Evolutionary conservation across 2,888 invertebrate species (phyloP).

Genomic region (Periphyllus acericola): DNA sequence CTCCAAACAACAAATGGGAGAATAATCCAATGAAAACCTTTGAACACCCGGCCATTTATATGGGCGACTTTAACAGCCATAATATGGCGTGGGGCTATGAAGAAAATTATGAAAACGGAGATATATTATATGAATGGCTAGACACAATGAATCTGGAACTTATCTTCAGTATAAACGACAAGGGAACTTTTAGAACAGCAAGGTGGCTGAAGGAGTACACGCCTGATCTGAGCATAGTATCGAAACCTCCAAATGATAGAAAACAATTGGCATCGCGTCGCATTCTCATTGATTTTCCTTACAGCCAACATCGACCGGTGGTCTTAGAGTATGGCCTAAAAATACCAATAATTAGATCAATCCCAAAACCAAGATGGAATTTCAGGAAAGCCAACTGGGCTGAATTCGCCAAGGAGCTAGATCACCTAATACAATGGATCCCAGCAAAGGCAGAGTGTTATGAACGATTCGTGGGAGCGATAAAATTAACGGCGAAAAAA

Average conservation of each 20-base stretch:
- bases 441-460: conserved; percentile 42
- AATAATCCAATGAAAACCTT: conserved; percentile 27
- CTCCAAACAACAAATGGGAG: conserved; percentile 43
- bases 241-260: conserved; percentile 36
- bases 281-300: conserved; percentile 37
- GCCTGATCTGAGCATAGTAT: conserved; percentile 33
- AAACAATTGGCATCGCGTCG: conserved; percentile 10
- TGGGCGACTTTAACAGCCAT: conserved; percentile 49
- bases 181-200: conserved; percentile 48
- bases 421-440: conserved; percentile 48
- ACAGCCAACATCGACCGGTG: conserved; percentile 54
- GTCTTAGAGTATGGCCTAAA: conserved; percentile 44
- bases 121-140: conserved; percentile 28
- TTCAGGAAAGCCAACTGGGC: conserved; percentile 51
- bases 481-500: conserved; percentile 34
- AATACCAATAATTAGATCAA: conserved; percentile 51
- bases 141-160: conserved; percentile 35
- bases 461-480: conserved; percentile 30
- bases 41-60: conserved; percentile 44
- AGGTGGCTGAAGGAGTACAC: conserved; percentile 50
- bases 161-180: conserved; percentile 40
- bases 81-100: conserved; percentile 45
- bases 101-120: conserved; percentile 31
- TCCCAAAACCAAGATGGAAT: conserved; percentile 50
- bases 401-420: conserved; percentile 34